Percentiles rank a stretch among this genome's conserved stretches.
Evolutionary conservation across 2,888 invertebrate genomes (phyloP).

Genomic region (Beris morrisii): DNA sequence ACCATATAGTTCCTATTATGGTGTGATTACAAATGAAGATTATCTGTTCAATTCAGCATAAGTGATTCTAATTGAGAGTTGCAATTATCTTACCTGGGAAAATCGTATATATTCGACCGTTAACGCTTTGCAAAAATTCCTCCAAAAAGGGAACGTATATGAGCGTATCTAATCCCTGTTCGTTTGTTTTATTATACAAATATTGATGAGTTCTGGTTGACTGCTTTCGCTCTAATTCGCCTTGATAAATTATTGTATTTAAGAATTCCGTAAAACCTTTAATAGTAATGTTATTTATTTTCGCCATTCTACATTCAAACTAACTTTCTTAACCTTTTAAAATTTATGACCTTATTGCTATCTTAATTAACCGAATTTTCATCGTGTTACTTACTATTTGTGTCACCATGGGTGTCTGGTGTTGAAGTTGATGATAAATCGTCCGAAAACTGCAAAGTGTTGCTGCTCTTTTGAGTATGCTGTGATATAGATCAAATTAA

Average conservation of each 20-base stretch:
- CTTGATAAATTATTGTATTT: neutral
- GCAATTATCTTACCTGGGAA: constrained; percentile 31
- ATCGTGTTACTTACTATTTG: too few species aligned
- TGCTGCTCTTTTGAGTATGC: neutral
- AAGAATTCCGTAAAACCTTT: too few species aligned
- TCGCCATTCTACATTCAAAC: too few species aligned
- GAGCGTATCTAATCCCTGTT: constrained; percentile 25
- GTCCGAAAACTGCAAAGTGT: neutral
- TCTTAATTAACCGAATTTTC: too few species aligned
- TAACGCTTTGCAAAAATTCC: constrained; percentile 10
- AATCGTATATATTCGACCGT: constrained; percentile 24
- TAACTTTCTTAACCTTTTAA: too few species aligned
- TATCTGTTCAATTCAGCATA: neutral
- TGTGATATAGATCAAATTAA: neutral
- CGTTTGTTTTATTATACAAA: constrained; percentile 24
- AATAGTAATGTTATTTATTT: too few species aligned
- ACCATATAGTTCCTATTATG: constrained; percentile 70
- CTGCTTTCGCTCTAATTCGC: neutral
- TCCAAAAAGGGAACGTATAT: constrained; percentile 27
- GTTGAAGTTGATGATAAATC: too few species aligned
- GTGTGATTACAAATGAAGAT: too few species aligned
- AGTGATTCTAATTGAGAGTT: neutral
- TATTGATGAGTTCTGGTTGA: constrained; percentile 16
- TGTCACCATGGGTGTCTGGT: too few species aligned
- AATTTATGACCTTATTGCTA: too few species aligned